Percentiles rank a stretch among this genome's conserved stretches.
Conservation (phyloP, 2,113 vertebrate species). For the Ptilorrhoa leucosticta region DNA sequence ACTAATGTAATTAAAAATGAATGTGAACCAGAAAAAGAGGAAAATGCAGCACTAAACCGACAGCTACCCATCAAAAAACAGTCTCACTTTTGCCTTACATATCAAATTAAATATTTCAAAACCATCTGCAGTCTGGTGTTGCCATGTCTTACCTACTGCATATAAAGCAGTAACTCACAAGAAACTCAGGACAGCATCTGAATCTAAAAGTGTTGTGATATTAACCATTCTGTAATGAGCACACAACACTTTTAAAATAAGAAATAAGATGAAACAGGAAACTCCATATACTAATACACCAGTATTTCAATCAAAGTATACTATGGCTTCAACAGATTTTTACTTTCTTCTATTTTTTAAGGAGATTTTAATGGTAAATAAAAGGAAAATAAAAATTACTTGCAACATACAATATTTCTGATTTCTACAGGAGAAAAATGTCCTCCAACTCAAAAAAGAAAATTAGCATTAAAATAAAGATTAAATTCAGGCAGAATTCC, state of each 20-base stretch:
- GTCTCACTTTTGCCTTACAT: neutral
- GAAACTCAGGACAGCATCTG: neutral
- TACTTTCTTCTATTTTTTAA: neutral
- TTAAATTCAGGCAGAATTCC: neutral
- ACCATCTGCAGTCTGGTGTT: neutral
- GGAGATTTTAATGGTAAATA: neutral
- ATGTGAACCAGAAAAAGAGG: neutral
- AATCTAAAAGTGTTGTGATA: neutral
- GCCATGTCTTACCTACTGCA: neutral
- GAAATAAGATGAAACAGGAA: neutral
- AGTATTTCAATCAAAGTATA: neutral
- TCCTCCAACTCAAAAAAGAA: neutral
- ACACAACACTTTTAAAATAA: neutral
- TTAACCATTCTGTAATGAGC: neutral
- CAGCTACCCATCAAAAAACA: neutral
- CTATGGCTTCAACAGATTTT: neutral
- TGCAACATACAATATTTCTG: neutral
- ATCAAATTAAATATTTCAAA: neutral
- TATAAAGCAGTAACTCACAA: neutral
- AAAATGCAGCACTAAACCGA: neutral
- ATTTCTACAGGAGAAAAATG: neutral
- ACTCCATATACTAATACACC: neutral
- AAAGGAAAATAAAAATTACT: neutral
- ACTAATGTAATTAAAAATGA: neutral
- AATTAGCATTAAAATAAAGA: neutral